phyloP scores from a whole-genome alignment of 2,888 invertebrate genomes.

The Cryptops parisi region DNA sequence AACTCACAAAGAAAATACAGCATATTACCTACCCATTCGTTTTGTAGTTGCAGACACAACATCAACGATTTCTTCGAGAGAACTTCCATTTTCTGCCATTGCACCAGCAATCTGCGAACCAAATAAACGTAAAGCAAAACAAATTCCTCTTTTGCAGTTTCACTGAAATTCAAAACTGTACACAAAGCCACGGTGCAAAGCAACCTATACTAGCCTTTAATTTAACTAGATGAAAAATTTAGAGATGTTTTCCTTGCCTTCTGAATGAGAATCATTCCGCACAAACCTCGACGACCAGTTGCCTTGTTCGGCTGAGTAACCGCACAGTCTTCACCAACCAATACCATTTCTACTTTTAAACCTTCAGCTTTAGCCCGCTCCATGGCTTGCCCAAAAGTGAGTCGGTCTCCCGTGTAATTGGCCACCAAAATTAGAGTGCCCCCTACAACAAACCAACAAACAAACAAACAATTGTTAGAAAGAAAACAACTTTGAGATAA shows the following conservation, averaged over 20 bases:
- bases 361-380: conserved; percentile 52
- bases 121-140: too few relatives aligned
- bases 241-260: too few relatives aligned
- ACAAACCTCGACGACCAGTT: conserved; percentile 47
- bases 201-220: too few relatives aligned
- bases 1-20: background rate
- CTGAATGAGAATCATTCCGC: conserved; percentile 40
- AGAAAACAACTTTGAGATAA: conserved; percentile 26
- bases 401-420: conserved; percentile 61
- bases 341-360: conserved; percentile 41
- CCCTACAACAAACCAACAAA: conserved; percentile 20
- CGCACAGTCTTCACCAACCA: conserved; percentile 56
- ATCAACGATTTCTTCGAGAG: conserved; percentile 1
- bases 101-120: conserved; percentile 5
- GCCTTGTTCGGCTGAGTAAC: conserved; percentile 33
- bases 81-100: background rate
- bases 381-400: conserved; percentile 67
- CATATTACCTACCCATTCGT: conserved; percentile 2
- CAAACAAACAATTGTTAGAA: background rate
- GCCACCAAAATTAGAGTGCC: conserved; percentile 58
- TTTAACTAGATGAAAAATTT: too few relatives aligned
- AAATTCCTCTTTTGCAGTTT: too few relatives aligned
- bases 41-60: background rate
- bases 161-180: too few relatives aligned
- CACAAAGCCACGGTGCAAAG: too few relatives aligned